Conservation (phyloP, 2,888 invertebrate genomes). For the Bimastos eiseni region DNA sequence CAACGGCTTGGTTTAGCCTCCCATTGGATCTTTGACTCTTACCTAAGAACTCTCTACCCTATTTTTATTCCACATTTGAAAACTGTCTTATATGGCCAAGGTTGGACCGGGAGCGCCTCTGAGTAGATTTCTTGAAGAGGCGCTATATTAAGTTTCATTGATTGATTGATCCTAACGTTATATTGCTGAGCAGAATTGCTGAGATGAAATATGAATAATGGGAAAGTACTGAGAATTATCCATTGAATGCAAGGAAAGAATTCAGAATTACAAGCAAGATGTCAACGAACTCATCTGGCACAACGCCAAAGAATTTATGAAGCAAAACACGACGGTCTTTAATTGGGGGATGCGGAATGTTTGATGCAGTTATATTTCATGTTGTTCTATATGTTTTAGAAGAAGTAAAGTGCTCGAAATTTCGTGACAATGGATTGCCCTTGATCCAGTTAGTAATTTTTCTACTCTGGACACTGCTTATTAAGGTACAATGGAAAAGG, state of each 20-base stretch:
- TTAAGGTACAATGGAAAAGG: not conserved
- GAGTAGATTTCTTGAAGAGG: too few relatives aligned
- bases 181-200: too few relatives aligned
- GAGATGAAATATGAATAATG: too few relatives aligned
- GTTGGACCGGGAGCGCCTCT: too few relatives aligned
- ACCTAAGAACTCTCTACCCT: too few relatives aligned
- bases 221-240: not conserved
- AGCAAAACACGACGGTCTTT: not conserved
- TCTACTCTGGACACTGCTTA: not conserved
- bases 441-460: not conserved
- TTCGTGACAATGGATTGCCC: not conserved
- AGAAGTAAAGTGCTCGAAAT: not conserved
- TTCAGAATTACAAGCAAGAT: not conserved
- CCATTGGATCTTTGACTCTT: too few relatives aligned
- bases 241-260: not conserved
- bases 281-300: not conserved
- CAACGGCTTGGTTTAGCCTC: too few relatives aligned
- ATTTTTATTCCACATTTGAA: too few relatives aligned
- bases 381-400: not conserved
- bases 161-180: too few relatives aligned
- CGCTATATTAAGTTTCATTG: too few relatives aligned
- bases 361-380: not conserved
- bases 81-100: too few relatives aligned
- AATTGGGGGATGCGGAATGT: not conserved
- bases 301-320: not conserved